phyloP scores from a whole-genome alignment of 1,140 invertebrate genomes.

The Drosophila prosaltans region DNA sequence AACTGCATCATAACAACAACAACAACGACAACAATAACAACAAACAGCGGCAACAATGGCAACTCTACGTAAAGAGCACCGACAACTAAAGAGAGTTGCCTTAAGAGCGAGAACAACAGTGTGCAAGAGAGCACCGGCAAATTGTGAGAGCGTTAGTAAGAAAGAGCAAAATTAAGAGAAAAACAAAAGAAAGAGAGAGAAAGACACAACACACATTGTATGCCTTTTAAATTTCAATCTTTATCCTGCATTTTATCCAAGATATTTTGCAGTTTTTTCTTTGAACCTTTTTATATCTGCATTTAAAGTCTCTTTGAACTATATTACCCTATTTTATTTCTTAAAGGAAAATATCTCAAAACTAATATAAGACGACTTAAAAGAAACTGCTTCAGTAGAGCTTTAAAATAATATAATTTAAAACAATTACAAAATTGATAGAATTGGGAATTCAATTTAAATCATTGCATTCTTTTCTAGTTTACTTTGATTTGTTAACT shows the following conservation, averaged over 20 bases:
- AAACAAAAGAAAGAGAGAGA: not conserved
- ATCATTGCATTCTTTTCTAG: too few species aligned
- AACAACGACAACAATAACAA: constrained; percentile 30
- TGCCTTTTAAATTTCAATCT: not conserved
- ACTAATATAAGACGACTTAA: too few species aligned
- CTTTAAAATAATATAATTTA: too few species aligned
- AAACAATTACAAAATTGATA: too few species aligned
- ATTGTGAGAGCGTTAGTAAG: not conserved
- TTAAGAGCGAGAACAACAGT: not conserved
- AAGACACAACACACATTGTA: not conserved
- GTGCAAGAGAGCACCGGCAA: not conserved
- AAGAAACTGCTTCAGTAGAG: too few species aligned
- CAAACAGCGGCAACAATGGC: constrained; percentile 10
- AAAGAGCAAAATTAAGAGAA: constrained; percentile 5
- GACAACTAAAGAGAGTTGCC: constrained; percentile 15
- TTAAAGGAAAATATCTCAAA: too few species aligned
- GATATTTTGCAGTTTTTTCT: not conserved
- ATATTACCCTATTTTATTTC: not conserved
- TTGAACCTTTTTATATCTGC: not conserved
- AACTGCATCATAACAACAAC: constrained; percentile 65
- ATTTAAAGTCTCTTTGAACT: not conserved
- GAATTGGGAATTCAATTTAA: too few species aligned
- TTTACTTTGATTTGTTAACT: too few species aligned
- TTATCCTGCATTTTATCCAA: not conserved
- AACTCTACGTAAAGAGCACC: not conserved